phyloP scores from a whole-genome alignment of 2,797 vertebrate genomes.

The Sebastes flavidus region DNA sequence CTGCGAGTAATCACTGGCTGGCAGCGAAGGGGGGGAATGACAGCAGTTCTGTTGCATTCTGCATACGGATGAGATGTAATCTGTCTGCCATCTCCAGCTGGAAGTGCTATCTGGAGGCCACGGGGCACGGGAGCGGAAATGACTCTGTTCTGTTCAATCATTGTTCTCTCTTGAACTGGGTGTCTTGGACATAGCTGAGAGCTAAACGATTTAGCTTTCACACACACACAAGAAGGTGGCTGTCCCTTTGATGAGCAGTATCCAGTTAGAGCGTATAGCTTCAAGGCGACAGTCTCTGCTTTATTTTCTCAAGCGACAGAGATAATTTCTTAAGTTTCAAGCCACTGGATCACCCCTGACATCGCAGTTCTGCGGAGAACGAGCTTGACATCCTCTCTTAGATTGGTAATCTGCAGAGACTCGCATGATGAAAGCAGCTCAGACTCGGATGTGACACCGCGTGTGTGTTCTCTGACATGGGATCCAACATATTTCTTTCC shows the following conservation, averaged over 20 bases:
- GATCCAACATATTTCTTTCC: slow-evolving; percentile 8
- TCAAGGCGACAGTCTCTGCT: slow-evolving; percentile 5
- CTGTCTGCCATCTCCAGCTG: slow-evolving; percentile 65
- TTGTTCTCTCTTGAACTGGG: slow-evolving; percentile 22
- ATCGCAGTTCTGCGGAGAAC: not conserved
- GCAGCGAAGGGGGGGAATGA: slow-evolving; percentile 38
- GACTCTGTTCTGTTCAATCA: slow-evolving; percentile 63
- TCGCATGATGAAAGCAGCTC: slow-evolving; percentile 16
- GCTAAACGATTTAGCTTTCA: slow-evolving; percentile 9
- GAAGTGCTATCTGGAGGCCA: slow-evolving; percentile 47
- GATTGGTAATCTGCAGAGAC: slow-evolving; percentile 22
- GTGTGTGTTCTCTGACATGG: slow-evolving; percentile 17
- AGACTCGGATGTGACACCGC: slow-evolving; percentile 8
- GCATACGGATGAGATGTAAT: slow-evolving; percentile 73
- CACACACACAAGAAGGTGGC: not conserved
- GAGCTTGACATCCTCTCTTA: not conserved
- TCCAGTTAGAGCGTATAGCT: not conserved
- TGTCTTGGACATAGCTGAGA: slow-evolving; percentile 21
- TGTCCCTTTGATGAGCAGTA: slow-evolving; percentile 9
- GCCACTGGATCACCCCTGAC: slow-evolving; percentile 8
- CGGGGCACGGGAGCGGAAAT: slow-evolving; percentile 58
- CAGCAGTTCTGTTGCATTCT: slow-evolving; percentile 41
- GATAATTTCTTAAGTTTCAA: slow-evolving; percentile 1
- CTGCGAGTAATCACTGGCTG: slow-evolving; percentile 65
- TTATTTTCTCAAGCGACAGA: slow-evolving; percentile 18